These are phyloP conservation scores for Siniperca knerii DNA, from an alignment of 2,113 vertebrate species.

Conservation along the genomic window DNA sequence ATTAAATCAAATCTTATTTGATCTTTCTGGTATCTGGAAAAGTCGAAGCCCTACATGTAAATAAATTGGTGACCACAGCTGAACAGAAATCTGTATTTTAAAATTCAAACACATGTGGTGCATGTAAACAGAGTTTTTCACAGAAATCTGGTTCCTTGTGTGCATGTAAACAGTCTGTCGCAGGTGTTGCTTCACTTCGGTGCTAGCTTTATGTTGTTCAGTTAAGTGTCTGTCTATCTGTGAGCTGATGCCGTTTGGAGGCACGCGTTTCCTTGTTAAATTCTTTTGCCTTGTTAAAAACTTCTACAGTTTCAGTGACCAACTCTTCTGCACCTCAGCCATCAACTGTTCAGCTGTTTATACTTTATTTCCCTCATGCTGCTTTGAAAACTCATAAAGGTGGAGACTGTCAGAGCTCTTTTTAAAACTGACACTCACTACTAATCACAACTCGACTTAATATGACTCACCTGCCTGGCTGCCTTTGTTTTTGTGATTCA, in stretches of 20 bases:
- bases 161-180: not conserved
- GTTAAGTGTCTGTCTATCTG: not conserved
- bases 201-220: not conserved
- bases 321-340: not conserved
- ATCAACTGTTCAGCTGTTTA: slow-evolving; percentile 41
- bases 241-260: not conserved
- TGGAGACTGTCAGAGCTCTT: slow-evolving; percentile 39
- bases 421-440: slow-evolving; percentile 27
- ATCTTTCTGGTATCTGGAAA: not conserved
- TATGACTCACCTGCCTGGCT: slow-evolving; percentile 43
- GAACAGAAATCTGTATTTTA: not conserved
- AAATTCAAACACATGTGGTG: not conserved
- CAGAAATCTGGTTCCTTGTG: not conserved
- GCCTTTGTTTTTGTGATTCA: slow-evolving; percentile 18
- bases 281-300: slow-evolving; percentile 47
- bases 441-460: slow-evolving; percentile 18
- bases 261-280: not conserved
- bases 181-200: not conserved
- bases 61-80: too few species aligned
- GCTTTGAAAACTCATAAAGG: slow-evolving; percentile 35
- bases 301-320: slow-evolving; percentile 10
- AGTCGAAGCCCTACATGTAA: not conserved
- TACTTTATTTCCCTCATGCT: slow-evolving; percentile 28
- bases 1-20: not conserved
- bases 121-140: not conserved